Base-by-base conservation (phyloP, 1,140 invertebrate species). In the Zaprionus vittiger region DNA sequence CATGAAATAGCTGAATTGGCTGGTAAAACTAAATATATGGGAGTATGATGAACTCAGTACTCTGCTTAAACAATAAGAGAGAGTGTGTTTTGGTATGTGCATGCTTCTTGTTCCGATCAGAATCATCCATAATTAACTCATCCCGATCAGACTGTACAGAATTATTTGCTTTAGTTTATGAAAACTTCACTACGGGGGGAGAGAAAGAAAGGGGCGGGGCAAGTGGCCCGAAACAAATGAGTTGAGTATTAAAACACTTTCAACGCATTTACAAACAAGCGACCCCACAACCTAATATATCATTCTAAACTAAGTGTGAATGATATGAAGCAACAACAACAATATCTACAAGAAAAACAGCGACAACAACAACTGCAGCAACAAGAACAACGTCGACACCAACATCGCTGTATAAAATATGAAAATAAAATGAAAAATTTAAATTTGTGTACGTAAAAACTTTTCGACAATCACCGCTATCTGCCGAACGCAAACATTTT, bases 231-330 rank as follows among this genome's bases (percentile, higher is more conserved):
- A 69, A 70, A 62, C 68, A 62, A 47, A 34, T 67, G 63, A 77
- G 49, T 49, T 66, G 24, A 62, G 69, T 73, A 73, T 73, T 49
- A 49, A 73, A 77, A 73, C 52, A 62, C 47, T 77, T 71, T 77
- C 69, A 73, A 56, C 63, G 70, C 74, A 63, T 73, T 67, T 67
- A 84, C 81, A 87, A 87, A 83, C 83, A 86, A 83, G 72, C 14
- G 73, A 49, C 63, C 67, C 41, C 44, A 73, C 44, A 78, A 79
- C 56, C 70, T 67, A 73, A 81, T 83, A 74, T 89, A 73, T 89
- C 80, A 89, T 83, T 79, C 61, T 26, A 64, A 87, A 80, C 77
- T 63, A 87, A 79, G 84, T 87, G 83, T 63, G 84, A 87, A 75
- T 79, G 84, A 86, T 80, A 75, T 83, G 47, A 64, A 68, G 62